Conservation (phyloP, 2,888 invertebrate species). For the Eupelmus urozonus region DNA sequence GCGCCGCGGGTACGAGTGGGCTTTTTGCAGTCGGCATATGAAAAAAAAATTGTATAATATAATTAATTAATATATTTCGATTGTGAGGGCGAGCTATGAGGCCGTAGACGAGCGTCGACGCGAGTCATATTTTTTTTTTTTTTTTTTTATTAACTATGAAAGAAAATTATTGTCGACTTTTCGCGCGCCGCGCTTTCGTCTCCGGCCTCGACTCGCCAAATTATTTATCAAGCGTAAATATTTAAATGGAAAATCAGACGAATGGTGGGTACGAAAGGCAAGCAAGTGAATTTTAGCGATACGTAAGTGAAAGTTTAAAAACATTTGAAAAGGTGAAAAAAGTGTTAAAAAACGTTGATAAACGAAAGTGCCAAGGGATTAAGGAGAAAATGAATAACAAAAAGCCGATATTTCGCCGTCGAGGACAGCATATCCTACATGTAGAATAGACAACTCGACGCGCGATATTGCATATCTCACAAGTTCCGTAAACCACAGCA, state of each 20-base stretch:
- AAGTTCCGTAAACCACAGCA: constrained; percentile 45
- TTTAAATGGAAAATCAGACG: constrained; percentile 65
- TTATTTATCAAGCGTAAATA: constrained; percentile 76
- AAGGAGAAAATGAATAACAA: constrained; percentile 52
- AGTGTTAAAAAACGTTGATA: constrained; percentile 56
- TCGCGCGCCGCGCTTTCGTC: constrained; percentile 58
- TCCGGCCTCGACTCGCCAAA: constrained; percentile 58
- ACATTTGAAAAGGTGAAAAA: constrained; percentile 33
- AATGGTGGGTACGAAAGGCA: constrained; percentile 59
- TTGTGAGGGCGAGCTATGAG: constrained; percentile 66
- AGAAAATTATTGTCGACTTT: constrained; percentile 57
- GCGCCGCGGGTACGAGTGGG: constrained; percentile 54
- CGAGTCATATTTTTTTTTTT: constrained; percentile 57
- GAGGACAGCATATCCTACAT: constrained; percentile 50
- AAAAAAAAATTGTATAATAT: constrained; percentile 76
- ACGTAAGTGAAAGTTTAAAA: constrained; percentile 53
- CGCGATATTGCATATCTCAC: constrained; percentile 47
- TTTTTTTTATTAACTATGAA: constrained; percentile 73
- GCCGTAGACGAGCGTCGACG: constrained; percentile 61
- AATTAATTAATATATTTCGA: constrained; percentile 77
- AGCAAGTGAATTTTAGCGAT: constrained; percentile 61
- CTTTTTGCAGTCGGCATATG: constrained; percentile 50
- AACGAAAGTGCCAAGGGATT: constrained; percentile 70
- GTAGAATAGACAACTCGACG: constrained; percentile 46
- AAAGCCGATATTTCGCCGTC: constrained; percentile 44